Conservation (phyloP, 1,140 invertebrate genomes). For the Episyrphus balteatus region DNA sequence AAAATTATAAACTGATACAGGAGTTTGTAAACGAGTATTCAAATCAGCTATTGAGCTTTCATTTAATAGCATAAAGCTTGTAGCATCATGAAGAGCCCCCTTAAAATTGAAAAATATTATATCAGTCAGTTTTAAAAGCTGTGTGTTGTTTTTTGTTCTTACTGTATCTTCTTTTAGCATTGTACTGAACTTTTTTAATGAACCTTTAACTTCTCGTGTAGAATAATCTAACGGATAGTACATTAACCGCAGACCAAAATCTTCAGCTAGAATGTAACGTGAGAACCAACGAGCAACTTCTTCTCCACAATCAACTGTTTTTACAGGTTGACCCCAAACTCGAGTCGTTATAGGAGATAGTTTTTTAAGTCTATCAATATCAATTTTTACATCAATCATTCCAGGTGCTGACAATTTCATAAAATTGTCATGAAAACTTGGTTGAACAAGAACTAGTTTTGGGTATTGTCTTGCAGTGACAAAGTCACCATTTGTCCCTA, state of each 20-base stretch:
- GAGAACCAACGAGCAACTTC: conserved; percentile 51
- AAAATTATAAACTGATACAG: conserved; percentile 42
- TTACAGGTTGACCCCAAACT: conserved; percentile 43
- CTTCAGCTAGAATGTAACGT: conserved; percentile 42
- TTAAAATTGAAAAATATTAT: neutral
- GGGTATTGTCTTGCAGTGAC: conserved; percentile 37
- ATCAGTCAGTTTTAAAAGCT: neutral
- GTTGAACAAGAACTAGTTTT: conserved; percentile 37
- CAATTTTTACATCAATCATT: conserved; percentile 38
- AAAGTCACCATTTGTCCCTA: conserved; percentile 36
- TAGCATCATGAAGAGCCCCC: neutral
- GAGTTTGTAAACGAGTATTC: conserved; percentile 29
- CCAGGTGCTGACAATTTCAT: conserved; percentile 35
- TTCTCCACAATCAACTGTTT: conserved; percentile 44
- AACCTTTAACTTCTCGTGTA: conserved; percentile 7
- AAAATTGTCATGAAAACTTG: conserved; percentile 27
- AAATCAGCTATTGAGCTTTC: conserved; percentile 38
- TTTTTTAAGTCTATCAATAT: conserved; percentile 30
- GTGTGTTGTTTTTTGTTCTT: neutral
- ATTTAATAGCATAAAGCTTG: conserved; percentile 33
- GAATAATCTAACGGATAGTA: conserved; percentile 44
- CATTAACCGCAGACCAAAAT: conserved; percentile 44
- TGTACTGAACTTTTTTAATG: conserved; percentile 4
- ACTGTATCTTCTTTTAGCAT: conserved; percentile 5
- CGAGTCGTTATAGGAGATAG: conserved; percentile 33